Evolutionary conservation across 2,888 invertebrate genomes (phyloP).

Genomic region (Tipula unca): DNA sequence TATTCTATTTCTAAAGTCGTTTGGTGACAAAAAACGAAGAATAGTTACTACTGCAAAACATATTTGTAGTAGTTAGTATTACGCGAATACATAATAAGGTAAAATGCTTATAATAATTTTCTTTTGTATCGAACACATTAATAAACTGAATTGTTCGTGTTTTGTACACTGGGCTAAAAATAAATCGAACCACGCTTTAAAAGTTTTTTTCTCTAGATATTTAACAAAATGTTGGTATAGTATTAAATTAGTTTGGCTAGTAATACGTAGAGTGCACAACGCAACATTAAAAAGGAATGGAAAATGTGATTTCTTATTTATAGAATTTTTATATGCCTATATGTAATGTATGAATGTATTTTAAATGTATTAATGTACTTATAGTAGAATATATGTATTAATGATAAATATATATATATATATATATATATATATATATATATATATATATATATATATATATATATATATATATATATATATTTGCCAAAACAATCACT

Average conservation of each 20-base stretch:
- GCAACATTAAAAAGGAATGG: background rate
- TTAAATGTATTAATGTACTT: background rate
- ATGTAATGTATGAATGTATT: background rate
- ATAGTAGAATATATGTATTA: no score
- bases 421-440: no score
- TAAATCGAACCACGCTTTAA: conserved; percentile 14
- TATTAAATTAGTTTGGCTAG: background rate
- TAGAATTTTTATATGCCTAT: background rate
- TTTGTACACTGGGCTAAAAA: conserved; percentile 15
- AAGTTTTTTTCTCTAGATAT: background rate
- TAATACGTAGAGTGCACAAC: background rate
- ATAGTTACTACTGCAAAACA: no score
- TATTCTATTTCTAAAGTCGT: no score
- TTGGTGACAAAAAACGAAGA: no score
- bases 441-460: background rate
- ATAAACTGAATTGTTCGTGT: background rate
- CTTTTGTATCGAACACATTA: background rate
- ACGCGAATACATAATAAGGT: no score
- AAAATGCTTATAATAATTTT: background rate
- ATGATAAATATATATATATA: no score
- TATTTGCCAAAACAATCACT: background rate
- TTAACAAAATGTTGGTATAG: background rate
- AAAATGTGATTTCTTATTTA: background rate
- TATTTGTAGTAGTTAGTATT: no score
- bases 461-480: background rate